Evolutionary conservation across 2,113 vertebrate genomes (phyloP).

Genomic region (Carassius auratus): DNA sequence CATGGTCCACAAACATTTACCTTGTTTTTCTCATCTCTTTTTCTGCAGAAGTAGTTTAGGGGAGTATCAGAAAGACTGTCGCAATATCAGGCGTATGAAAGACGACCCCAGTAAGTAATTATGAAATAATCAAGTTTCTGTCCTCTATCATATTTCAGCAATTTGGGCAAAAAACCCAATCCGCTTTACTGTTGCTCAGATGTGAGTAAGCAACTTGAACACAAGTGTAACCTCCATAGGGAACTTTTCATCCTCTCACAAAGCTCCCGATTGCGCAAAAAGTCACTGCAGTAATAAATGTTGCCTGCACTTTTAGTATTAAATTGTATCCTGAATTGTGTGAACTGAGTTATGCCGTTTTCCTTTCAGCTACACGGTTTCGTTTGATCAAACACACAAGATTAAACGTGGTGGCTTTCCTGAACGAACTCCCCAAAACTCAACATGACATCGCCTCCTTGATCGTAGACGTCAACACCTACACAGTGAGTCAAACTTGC

Average conservation of each 20-base stretch:
- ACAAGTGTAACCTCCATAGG: neutral
- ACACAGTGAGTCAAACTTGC: slow-evolving; percentile 70
- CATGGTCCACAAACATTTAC: no score
- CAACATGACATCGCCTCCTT: slow-evolving; percentile 79
- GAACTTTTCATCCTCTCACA: neutral
- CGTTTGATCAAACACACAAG: slow-evolving; percentile 78
- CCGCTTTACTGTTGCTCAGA: neutral
- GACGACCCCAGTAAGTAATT: slow-evolving; percentile 77
- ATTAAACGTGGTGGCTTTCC: slow-evolving; percentile 79
- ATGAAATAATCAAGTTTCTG: neutral
- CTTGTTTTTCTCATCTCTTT: neutral
- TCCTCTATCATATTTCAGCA: neutral
- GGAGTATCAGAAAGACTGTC: slow-evolving; percentile 77
- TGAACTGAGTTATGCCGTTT: neutral
- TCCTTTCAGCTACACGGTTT: slow-evolving; percentile 70
- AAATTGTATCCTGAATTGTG: neutral
- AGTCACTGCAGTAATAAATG: neutral
- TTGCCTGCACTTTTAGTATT: neutral
- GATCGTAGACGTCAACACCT: slow-evolving; percentile 77
- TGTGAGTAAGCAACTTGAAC: neutral
- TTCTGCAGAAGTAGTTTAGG: slow-evolving; percentile 69
- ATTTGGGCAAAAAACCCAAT: neutral
- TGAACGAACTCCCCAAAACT: slow-evolving; percentile 80
- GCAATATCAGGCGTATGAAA: slow-evolving; percentile 78
- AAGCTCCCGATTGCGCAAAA: neutral